Evolutionary conservation across 1,140 invertebrate species (phyloP), one percentile per base, ranked within the genome.

Genomic region (Euglossa dilemma): DNA sequence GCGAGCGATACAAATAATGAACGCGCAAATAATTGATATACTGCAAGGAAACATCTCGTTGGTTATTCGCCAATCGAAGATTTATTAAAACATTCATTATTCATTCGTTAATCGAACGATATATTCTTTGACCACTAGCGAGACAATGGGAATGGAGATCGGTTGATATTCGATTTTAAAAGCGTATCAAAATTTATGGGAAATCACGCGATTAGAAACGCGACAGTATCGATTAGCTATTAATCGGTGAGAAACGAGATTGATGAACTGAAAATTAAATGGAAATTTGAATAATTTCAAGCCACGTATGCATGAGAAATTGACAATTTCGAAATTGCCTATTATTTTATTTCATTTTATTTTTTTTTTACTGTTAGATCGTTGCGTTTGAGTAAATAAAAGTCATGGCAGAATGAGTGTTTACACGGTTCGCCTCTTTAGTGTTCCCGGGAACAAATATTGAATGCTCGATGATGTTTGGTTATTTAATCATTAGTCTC

Each of bases 61-160:
- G 8, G 23, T 73, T 59, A 16, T 18, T 43, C 36, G 14, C 23
- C 25, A 14, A 63, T 63, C 0, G 45, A 75, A 50, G 14, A 59
- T 63, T 50, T 63, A 75, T 75, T 63, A 23, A n/a, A 50, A 61
- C 25, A 25, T 63, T 73, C 23, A 45, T 43, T 73, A 57, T 59
- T 57, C 54, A 43, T 36, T 52, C 25, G 59, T 75, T 23, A 28
- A 47, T 64, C 59, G 45, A 28, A 18, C 45, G 6, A 28, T 52
- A 75, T 36, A 23, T 36, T 36, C 25, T 63, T 63, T 59, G 11
- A 8, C 16, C 45, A 9, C 11, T 2, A 20, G 23, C 23, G 52
- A 43, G 28, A 57, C 20, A 20, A 54, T 45, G 20, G 18, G 6
- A 20, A 28, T 12, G n/a, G 6, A 14, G 28, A 7, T 36, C 25